Conservation (phyloP, 2,797 vertebrate genomes). For the Glossophaga mutica region DNA sequence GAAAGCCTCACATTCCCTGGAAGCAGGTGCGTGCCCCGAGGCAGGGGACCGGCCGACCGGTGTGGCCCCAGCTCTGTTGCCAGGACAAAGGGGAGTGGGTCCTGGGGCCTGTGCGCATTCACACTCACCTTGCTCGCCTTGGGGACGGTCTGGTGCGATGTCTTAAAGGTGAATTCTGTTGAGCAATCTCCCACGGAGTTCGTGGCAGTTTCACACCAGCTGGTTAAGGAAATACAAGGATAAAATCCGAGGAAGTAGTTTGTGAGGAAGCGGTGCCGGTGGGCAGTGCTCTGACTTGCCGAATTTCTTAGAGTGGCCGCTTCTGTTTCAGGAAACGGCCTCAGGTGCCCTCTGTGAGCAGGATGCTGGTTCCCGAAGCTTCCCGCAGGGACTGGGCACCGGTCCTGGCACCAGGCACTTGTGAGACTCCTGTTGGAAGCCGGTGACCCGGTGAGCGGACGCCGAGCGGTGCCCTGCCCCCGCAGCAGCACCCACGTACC, state of each 20-base stretch:
- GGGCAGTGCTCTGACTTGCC: no score
- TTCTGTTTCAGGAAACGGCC: background rate
- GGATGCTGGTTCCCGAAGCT: background rate
- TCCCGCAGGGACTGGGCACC: background rate
- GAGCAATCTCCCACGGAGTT: no score
- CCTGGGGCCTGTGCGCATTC: no score
- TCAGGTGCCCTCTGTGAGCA: accelerated
- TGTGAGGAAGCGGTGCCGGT: background rate
- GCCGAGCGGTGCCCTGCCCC: background rate
- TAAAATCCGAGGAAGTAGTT: background rate
- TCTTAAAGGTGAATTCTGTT: background rate
- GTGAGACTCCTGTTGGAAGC: background rate
- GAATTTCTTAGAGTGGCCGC: background rate
- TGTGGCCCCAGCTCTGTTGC: background rate
- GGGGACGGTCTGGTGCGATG: no score
- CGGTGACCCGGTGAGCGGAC: background rate
- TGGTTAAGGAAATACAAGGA: background rate
- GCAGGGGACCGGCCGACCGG: no score
- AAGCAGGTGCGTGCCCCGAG: accelerated
- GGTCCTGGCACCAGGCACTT: accelerated
- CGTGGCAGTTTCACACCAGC: background rate
- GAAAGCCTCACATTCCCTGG: background rate
- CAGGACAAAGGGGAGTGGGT: background rate
- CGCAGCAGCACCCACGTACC: accelerated
- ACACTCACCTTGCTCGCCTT: background rate